Percentiles rank a stretch among this genome's conserved stretches.
phyloP scores from a whole-genome alignment of 64 coral and sea anemone species.

The Catalaphyllia jardinei region DNA sequence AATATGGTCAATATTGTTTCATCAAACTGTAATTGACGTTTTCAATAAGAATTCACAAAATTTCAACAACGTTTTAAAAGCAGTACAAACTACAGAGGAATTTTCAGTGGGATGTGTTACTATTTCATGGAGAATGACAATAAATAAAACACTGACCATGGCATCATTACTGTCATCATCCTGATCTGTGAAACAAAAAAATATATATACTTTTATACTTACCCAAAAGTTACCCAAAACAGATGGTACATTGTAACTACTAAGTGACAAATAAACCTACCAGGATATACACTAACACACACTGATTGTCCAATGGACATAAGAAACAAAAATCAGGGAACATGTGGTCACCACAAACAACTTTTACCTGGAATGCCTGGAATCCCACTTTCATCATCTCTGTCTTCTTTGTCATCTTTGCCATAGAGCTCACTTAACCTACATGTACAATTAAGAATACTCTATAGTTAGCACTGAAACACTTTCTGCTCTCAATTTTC shows the following conservation, averaged over 20 bases:
- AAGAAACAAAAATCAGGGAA: not conserved
- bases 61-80: no score
- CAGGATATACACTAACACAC: no score
- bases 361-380: conserved; percentile 24
- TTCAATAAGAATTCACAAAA: no score
- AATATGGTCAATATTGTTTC: no score
- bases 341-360: not conserved
- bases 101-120: no score
- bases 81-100: no score
- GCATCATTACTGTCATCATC: conserved; percentile 84
- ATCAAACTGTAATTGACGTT: no score
- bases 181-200: conserved; percentile 43
- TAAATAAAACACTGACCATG: conserved; percentile 49
- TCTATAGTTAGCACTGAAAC: not conserved
- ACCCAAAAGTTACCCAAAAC: no score
- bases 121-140: not conserved
- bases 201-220: no score
- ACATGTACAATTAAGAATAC: not conserved
- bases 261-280: no score
- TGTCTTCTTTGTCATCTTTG: conserved; percentile 87
- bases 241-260: no score
- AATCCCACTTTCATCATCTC: conserved; percentile 78
- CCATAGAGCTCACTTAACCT: conserved; percentile 98
- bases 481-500: not conserved
- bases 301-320: no score